Evolutionary conservation across 1,140 invertebrate genomes (phyloP).

Genomic region (Ganaspis sp.): DNA sequence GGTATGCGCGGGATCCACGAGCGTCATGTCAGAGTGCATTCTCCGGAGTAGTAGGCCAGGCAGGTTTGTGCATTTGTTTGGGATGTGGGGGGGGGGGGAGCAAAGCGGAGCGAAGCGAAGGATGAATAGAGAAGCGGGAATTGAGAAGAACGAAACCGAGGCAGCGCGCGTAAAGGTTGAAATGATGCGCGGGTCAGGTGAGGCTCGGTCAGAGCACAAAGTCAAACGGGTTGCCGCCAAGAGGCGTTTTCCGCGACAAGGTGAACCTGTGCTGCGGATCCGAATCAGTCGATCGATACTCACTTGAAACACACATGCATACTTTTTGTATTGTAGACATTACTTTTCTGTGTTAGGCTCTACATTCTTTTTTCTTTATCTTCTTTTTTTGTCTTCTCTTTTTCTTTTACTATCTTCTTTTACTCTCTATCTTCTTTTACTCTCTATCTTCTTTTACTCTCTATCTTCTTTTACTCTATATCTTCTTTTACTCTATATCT

Average conservation of each 20-base stretch:
- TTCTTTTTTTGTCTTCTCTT: too few species aligned
- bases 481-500: too few species aligned
- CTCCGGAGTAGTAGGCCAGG: background rate
- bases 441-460: too few species aligned
- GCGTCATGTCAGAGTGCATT: background rate
- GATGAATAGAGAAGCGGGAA: background rate
- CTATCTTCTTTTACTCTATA: too few species aligned
- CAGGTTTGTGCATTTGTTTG: too few species aligned
- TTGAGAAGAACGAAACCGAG: background rate
- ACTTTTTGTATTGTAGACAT: too few species aligned
- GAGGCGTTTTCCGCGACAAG: background rate
- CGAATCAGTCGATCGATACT: background rate
- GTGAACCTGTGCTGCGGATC: background rate
- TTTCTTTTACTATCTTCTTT: too few species aligned
- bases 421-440: too few species aligned
- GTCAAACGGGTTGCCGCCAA: conserved; percentile 56
- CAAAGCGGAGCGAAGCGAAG: background rate
- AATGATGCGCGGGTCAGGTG: background rate
- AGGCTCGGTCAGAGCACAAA: conserved; percentile 18
- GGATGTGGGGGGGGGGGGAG: background rate
- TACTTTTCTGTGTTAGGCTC: too few species aligned
- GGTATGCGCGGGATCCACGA: background rate
- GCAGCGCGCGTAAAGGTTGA: background rate
- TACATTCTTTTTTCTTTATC: too few species aligned
- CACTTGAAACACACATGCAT: background rate